Base-by-base conservation (phyloP, 2,888 invertebrate species). In the Cactoblastis cactorum region DNA sequence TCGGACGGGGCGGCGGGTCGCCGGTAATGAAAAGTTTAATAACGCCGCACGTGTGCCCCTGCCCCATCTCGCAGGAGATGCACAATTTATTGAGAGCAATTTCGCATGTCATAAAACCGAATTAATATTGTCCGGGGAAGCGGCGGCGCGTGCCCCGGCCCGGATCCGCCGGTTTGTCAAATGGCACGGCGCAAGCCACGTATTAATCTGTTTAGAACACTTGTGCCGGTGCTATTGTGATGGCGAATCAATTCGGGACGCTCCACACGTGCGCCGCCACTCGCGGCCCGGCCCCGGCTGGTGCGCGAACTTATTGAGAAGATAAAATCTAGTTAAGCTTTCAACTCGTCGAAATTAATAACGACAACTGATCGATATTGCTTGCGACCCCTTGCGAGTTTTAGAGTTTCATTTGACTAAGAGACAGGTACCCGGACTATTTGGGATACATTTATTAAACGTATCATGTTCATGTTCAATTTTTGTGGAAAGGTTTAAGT, bases 61-160 rank as follows among this genome's bases (percentile, higher is more conserved):
- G 28, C 8, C 50, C 64, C 51, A 53, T 53, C 51, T 50, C 61
- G 61, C 68, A 70, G 74, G 70, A 75, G 66, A 78, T 78, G 79
- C 74, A 79, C 83, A 79, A 82, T 82, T 82, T 84, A 83, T 86
- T 79, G 80, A 75, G 80, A 83, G 82, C 73, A 86, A 87, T 88
- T 87, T 86, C 79, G 85, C 85, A 86, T 87, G 87, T 88, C 88
- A 88, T 88, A 87, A 87, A 88, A 77, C 78, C 79, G 71, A 83
- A 88, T 87, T 81, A 87, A 84, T 85, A 78, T 71, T 67, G 76
- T 72, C 66, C 61, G 61, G 62, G 51, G 54, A 51, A 46, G 54
- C 37, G 43, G 35, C 19, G 47, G 35, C 17, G 49, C 54, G 46
- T 34, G 50, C 54, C 51, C 50, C 56, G 48, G 50, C 51, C 49